phyloP scores from a whole-genome alignment of 1,140 invertebrate species.

The Sycophila sp. region DNA sequence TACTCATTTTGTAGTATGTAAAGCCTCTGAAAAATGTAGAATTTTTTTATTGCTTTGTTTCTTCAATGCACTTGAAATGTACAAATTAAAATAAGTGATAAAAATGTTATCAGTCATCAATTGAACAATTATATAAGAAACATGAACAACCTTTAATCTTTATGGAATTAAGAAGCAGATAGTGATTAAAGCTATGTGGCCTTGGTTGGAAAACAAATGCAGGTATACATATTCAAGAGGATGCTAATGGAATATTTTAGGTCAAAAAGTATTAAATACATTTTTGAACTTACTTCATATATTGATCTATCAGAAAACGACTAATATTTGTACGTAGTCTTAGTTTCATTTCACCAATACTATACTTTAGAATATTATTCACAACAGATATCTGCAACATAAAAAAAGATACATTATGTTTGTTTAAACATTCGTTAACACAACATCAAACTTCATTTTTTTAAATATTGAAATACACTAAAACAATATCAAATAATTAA shows the following conservation, averaged over 20 bases:
- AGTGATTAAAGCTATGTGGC: not conserved
- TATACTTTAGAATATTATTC: conserved; percentile 94
- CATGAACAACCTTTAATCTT: conserved; percentile 17
- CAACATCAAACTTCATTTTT: too few relatives aligned
- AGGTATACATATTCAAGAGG: conserved; percentile 6
- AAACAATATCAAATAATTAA: conserved; percentile 10
- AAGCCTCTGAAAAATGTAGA: conserved; percentile 77
- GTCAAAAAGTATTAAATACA: not conserved
- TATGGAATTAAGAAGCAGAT: conserved; percentile 20
- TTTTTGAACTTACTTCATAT: conserved; percentile 82
- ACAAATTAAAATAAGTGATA: not conserved
- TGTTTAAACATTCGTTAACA: too few relatives aligned
- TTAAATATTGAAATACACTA: conserved; percentile 38
- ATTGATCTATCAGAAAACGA: conserved; percentile 87
- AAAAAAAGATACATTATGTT: conserved; percentile 28
- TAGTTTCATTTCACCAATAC: conserved; percentile 92
- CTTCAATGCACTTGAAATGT: conserved; percentile 20
- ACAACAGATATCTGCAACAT: conserved; percentile 83
- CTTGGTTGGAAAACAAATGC: conserved; percentile 9
- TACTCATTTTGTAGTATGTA: conserved; percentile 97
- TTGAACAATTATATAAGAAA: not conserved
- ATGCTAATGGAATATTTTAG: not conserved
- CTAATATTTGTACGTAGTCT: conserved; percentile 90
- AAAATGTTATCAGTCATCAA: conserved; percentile 22
- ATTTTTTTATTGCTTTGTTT: too few relatives aligned